A percentile compares a stretch with the other conserved stretches of the same genome.
These are phyloP conservation scores for Lasioglossum albipes DNA, from an alignment of 1,140 invertebrate species.

Conservation along the genomic window DNA sequence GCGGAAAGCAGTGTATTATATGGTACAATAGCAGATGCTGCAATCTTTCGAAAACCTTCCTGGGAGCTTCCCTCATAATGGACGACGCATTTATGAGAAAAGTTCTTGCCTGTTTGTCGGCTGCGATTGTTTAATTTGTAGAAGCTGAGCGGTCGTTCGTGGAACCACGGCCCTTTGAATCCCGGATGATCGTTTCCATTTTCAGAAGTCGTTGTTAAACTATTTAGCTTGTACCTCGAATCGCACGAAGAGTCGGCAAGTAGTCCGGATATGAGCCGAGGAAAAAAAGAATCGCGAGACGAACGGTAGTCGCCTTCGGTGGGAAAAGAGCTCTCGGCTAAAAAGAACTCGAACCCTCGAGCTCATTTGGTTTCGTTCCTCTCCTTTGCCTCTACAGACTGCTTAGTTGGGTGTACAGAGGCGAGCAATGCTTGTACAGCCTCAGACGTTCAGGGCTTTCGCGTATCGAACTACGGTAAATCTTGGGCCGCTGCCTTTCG, in stretches of 20 bases:
- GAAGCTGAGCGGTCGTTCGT: neutral
- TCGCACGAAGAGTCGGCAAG: constrained; percentile 28
- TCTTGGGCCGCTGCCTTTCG: constrained; percentile 38
- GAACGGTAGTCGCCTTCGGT: constrained; percentile 21
- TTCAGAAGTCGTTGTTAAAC: constrained; percentile 44
- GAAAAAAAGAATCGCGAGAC: constrained; percentile 41
- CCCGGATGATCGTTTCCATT: constrained; percentile 23
- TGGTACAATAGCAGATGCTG: too few relatives aligned
- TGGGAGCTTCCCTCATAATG: neutral
- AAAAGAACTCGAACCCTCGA: constrained; percentile 53
- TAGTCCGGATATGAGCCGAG: neutral
- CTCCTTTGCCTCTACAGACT: neutral
- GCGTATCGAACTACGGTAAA: constrained; percentile 56
- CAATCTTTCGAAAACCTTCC: neutral
- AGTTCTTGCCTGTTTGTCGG: constrained; percentile 1
- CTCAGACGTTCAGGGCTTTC: constrained; percentile 52
- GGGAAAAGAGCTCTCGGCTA: constrained; percentile 42
- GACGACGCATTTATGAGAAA: neutral
- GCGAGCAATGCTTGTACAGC: constrained; percentile 15
- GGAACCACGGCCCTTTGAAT: constrained; percentile 41
- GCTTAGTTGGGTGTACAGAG: constrained; percentile 11
- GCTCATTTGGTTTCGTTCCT: constrained; percentile 51
- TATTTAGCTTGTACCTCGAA: constrained; percentile 58
- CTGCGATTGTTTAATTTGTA: constrained; percentile 7
- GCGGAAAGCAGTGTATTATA: too few relatives aligned